phyloP scores from a whole-genome alignment of 2,113 vertebrate species.

The Trematomus loennbergii region DNA sequence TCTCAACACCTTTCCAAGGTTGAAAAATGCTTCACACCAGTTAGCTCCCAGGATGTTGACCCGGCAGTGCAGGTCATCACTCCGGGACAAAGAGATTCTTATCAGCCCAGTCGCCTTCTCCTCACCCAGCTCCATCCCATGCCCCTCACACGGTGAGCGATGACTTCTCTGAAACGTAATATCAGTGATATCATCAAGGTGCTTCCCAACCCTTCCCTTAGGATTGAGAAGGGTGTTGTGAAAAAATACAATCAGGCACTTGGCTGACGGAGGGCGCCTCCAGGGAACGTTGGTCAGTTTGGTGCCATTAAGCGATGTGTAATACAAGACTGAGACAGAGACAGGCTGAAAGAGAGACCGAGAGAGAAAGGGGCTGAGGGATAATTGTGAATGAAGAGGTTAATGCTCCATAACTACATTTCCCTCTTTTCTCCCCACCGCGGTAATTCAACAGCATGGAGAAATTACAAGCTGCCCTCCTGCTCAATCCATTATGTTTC shows the following conservation, averaged over 20 bases:
- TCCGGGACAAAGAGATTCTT: conserved; percentile 81
- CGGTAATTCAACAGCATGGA: conserved; percentile 50
- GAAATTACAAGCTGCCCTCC: conserved; percentile 50
- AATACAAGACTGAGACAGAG: conserved; percentile 67
- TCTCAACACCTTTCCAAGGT: conserved; percentile 80
- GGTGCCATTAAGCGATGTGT: conserved; percentile 76
- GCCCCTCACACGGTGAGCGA: conserved; percentile 66
- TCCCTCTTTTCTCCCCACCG: conserved; percentile 55
- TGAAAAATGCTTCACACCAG: conserved; percentile 75
- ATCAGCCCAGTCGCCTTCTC: conserved; percentile 66
- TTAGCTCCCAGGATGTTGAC: conserved; percentile 79
- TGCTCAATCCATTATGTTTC: conserved; percentile 59
- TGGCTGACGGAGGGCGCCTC: conserved; percentile 60
- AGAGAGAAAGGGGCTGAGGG: conserved; percentile 1
- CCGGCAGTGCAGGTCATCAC: conserved; percentile 79
- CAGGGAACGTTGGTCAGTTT: conserved; percentile 70
- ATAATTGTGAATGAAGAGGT: conserved; percentile 69
- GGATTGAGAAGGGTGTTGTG: conserved; percentile 64
- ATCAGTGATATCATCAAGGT: conserved; percentile 83
- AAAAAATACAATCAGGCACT: conserved; percentile 68
- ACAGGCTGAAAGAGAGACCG: conserved; percentile 9
- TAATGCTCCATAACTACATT: conserved; percentile 71
- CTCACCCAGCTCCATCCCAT: conserved; percentile 47
- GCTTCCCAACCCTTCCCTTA: conserved; percentile 66
- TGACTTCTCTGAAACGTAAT: conserved; percentile 82